A percentile compares a stretch with the other conserved stretches of the same genome.
Conservation (phyloP, 2,888 invertebrate genomes). For the Mesochorus sp. region DNA sequence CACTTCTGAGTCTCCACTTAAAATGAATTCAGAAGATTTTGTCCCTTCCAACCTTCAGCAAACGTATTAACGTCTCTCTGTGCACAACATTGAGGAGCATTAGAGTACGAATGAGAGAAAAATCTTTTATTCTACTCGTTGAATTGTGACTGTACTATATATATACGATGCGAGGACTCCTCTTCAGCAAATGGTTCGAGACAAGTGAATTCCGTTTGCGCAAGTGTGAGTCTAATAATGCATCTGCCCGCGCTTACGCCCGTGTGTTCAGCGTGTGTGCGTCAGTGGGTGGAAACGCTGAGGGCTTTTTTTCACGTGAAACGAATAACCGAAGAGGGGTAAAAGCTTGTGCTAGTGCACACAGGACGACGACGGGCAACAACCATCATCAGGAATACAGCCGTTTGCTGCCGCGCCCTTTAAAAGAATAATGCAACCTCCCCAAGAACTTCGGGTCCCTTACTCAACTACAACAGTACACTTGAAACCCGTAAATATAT, state of each 20-base stretch:
- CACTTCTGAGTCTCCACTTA: not conserved
- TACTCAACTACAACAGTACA: conserved; percentile 20
- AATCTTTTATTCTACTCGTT: conserved; percentile 49
- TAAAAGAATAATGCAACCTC: conserved; percentile 56
- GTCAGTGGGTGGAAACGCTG: conserved; percentile 16
- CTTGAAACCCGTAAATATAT: too few relatives aligned
- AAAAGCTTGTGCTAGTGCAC: conserved; percentile 43
- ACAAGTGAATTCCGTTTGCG: conserved; percentile 48
- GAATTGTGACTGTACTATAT: conserved; percentile 15
- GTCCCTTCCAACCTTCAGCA: conserved; percentile 14
- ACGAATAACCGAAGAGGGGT: conserved; percentile 40
- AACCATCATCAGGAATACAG: conserved; percentile 39
- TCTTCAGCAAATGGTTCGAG: conserved; percentile 55
- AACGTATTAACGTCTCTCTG: conserved; percentile 36
- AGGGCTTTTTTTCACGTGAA: conserved; percentile 32
- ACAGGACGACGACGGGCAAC: conserved; percentile 29
- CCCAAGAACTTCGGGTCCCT: conserved; percentile 18
- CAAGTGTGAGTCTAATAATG: conserved; percentile 38
- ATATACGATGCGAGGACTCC: conserved; percentile 35
- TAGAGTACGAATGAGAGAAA: conserved; percentile 41
- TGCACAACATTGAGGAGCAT: conserved; percentile 42
- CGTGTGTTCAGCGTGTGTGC: not conserved
- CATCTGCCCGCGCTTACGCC: conserved; percentile 3
- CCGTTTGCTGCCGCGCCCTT: conserved; percentile 50
- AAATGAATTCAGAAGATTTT: conserved; percentile 13